phyloP scores from a whole-genome alignment of 2,113 vertebrate species.

The Bubalus kerabau region DNA sequence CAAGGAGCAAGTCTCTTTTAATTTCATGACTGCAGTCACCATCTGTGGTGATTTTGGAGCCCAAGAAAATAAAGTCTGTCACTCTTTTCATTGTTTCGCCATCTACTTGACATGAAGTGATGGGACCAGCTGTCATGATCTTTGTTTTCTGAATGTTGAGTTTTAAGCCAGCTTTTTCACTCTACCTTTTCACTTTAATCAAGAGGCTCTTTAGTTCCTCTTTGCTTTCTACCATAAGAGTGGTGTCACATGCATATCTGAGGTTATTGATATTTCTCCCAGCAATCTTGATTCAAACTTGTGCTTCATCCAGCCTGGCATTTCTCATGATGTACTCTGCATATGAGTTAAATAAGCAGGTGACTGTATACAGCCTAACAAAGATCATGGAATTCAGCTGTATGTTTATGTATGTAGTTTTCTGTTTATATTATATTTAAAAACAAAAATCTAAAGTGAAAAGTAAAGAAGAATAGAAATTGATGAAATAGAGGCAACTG shows the following conservation, averaged over 20 bases:
- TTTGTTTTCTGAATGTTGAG: neutral
- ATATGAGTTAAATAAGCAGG: no score
- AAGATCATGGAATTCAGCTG: neutral
- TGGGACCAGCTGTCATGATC: neutral
- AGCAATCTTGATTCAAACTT: neutral
- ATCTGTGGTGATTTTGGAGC: neutral
- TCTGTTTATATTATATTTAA: neutral
- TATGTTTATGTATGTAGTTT: neutral
- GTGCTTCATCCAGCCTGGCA: no score
- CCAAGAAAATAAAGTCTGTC: neutral
- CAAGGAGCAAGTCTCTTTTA: neutral
- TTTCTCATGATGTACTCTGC: no score
- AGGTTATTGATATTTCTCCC: neutral
- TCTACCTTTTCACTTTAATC: neutral
- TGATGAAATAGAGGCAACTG: neutral
- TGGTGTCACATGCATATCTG: neutral
- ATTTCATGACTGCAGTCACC: neutral
- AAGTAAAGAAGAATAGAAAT: neutral
- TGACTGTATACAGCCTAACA: no score
- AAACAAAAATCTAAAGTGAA: neutral
- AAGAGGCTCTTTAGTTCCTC: neutral
- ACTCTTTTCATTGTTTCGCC: neutral
- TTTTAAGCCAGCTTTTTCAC: neutral
- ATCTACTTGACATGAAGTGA: neutral
- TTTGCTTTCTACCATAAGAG: neutral